Conservation (phyloP, 1,140 invertebrate genomes). For the Diorhabda carinulata region DNA sequence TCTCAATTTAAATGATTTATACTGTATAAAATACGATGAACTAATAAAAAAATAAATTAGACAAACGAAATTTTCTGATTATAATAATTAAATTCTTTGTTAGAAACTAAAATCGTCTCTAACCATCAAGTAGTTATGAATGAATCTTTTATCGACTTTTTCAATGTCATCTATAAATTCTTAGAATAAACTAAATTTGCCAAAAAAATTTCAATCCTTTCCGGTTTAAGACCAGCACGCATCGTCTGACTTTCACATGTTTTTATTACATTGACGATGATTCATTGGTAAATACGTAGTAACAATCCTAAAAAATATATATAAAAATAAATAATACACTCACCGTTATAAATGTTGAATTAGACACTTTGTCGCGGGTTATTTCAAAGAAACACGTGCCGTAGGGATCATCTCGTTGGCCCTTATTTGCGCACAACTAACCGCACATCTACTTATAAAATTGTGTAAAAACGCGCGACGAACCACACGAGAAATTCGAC, state of each 20-base stretch:
- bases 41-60: too few species aligned
- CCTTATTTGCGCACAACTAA: slow-evolving; percentile 16
- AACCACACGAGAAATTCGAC: slow-evolving; percentile 19
- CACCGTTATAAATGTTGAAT: not conserved
- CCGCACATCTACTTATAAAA: slow-evolving; percentile 3
- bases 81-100: too few species aligned
- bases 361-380: not conserved
- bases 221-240: slow-evolving; percentile 12
- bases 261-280: slow-evolving; percentile 16
- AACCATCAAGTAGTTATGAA: too few species aligned
- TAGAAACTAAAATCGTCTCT: too few species aligned
- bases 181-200: not conserved
- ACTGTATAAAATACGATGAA: too few species aligned
- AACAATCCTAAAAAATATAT: slow-evolving; percentile 2
- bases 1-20: too few species aligned
- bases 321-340: not conserved
- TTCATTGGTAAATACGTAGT: slow-evolving; percentile 21
- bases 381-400: not conserved
- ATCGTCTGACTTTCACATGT: slow-evolving; percentile 24
- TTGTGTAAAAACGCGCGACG: slow-evolving; percentile 13
- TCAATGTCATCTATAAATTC: slow-evolving; percentile 12
- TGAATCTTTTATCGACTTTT: too few species aligned
- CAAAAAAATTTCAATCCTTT: slow-evolving; percentile 22
- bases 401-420: not conserved
- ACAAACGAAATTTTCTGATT: too few species aligned